These are phyloP conservation scores for Eurytoma californica DNA, from an alignment of 2,888 invertebrate species.

Conservation along the genomic window DNA sequence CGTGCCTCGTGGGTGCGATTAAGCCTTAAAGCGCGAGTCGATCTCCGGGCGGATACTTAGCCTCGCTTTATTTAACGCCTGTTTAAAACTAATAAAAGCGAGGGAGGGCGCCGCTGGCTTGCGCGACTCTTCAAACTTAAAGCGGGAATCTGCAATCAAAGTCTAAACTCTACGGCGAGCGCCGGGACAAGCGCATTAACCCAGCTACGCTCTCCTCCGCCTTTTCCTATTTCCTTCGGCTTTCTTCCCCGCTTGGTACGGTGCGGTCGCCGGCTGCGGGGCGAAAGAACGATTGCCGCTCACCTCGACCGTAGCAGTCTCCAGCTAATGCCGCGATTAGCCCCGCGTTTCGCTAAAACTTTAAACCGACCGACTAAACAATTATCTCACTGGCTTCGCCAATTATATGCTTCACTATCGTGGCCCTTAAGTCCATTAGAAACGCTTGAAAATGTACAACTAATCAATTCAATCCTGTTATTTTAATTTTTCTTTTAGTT, in stretches of 20 bases:
- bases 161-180: conserved; percentile 60
- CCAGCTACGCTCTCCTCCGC: conserved; percentile 31
- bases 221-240: conserved; percentile 19
- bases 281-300: conserved; percentile 21
- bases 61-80: conserved; percentile 74
- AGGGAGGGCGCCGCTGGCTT: background rate
- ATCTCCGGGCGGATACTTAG: conserved; percentile 66
- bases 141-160: conserved; percentile 65
- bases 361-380: conserved; percentile 58
- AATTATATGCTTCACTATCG: too few species aligned
- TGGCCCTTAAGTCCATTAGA: too few species aligned
- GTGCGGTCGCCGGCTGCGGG: background rate
- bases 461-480: too few species aligned
- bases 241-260: background rate
- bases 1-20: conserved; percentile 63
- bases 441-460: too few species aligned
- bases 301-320: conserved; percentile 8
- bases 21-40: conserved; percentile 68
- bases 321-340: conserved; percentile 60
- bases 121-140: conserved; percentile 58
- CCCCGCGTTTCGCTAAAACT: conserved; percentile 58
- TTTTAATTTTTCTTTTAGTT: too few species aligned
- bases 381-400: conserved; percentile 54
- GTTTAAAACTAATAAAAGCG: conserved; percentile 74
- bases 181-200: conserved; percentile 64